Percentiles rank a stretch among this genome's conserved stretches.
Evolutionary conservation across 1,140 invertebrate species (phyloP).

Genomic region (Hyles euphorbiae): DNA sequence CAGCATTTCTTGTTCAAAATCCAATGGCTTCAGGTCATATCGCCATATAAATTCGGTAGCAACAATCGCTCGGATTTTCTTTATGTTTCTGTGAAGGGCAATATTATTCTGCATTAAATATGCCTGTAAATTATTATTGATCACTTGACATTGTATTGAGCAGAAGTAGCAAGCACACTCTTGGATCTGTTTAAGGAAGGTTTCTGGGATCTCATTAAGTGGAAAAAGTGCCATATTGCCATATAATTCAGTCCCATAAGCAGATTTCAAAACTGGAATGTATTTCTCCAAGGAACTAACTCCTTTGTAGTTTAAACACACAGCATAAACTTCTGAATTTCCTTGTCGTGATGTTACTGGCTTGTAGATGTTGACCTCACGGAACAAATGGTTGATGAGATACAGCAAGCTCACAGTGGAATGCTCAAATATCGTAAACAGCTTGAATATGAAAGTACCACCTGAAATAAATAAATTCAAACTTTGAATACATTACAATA

Average conservation of each 20-base stretch:
- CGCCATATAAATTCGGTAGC: constrained; percentile 72
- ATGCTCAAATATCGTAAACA: constrained; percentile 94
- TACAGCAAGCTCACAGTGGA: constrained; percentile 87
- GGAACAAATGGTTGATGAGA: constrained; percentile 85
- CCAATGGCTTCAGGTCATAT: constrained; percentile 68
- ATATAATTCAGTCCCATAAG: constrained; percentile 71
- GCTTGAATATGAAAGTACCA: constrained; percentile 92
- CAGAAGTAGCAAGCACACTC: constrained; percentile 80
- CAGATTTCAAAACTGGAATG: constrained; percentile 65
- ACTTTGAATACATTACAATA: too few relatives aligned
- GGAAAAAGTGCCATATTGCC: constrained; percentile 77
- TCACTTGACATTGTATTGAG: constrained; percentile 79
- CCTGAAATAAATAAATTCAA: constrained; percentile 64
- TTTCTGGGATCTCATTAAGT: constrained; percentile 77
- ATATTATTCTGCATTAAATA: constrained; percentile 74
- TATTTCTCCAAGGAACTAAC: constrained; percentile 55
- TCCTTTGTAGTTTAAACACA: constrained; percentile 83
- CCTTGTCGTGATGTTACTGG: constrained; percentile 94
- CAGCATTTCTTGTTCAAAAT: constrained; percentile 59
- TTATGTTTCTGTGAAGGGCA: constrained; percentile 64
- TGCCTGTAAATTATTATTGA: constrained; percentile 78
- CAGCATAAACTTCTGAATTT: constrained; percentile 94
- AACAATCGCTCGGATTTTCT: constrained; percentile 66
- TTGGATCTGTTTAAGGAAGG: constrained; percentile 82
- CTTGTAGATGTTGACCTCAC: constrained; percentile 86